Evolutionary conservation across 2,113 vertebrate species (phyloP).

Genomic region (Myotis yumanensis): DNA sequence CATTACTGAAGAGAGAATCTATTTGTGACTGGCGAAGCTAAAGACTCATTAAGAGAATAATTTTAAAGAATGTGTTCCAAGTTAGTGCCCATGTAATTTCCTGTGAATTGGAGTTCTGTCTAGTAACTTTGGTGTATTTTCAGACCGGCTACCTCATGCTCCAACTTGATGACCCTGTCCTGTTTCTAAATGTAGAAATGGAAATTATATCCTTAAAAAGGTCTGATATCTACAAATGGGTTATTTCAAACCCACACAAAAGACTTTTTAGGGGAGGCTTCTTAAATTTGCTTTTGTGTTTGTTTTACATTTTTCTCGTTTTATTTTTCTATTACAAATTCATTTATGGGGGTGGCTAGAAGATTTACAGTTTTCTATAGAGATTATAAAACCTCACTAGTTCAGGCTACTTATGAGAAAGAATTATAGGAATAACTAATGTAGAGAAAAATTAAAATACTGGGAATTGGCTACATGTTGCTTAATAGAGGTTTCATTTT

Average conservation of each 20-base stretch:
- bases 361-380: not conserved
- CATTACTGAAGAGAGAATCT: slow-evolving; percentile 49
- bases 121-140: slow-evolving; percentile 18
- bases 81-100: slow-evolving; percentile 24
- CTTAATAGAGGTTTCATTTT: not conserved
- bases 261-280: not conserved
- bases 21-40: slow-evolving; percentile 8
- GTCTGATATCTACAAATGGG: not conserved
- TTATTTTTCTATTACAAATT: slow-evolving; percentile 2
- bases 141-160: not conserved
- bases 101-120: not conserved
- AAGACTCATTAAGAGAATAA: slow-evolving; percentile 35
- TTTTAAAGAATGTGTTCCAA: slow-evolving; percentile 36
- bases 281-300: not conserved
- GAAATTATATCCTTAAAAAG: not conserved
- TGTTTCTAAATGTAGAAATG: not conserved
- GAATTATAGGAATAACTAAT: not conserved
- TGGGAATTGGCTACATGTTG: not conserved
- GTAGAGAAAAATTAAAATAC: not conserved
- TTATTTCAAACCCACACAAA: not conserved
- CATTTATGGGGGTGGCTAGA: not conserved
- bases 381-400: not conserved
- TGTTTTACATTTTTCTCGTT: not conserved
- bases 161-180: not conserved
- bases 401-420: slow-evolving; percentile 12